Conservation (phyloP, 2,797 vertebrate genomes). For the Cottoperca gobio region DNA sequence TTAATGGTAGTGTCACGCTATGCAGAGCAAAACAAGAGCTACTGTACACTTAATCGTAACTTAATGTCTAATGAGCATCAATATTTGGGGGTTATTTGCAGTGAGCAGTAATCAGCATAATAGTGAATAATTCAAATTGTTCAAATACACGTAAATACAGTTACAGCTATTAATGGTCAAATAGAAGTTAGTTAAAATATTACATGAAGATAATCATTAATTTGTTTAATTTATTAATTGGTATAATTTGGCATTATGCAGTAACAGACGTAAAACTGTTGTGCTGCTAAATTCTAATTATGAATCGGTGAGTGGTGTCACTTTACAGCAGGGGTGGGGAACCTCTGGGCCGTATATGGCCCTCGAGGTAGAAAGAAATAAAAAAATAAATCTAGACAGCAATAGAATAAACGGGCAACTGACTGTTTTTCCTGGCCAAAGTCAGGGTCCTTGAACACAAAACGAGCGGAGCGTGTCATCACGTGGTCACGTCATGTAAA, state of each 20-base stretch:
- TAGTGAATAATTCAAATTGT: background rate
- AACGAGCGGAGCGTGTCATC: no score
- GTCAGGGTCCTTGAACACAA: no score
- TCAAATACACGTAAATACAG: background rate
- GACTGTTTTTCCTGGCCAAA: no score
- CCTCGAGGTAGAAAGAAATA: no score
- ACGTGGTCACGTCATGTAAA: no score
- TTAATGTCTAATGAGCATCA: slow-evolving; percentile 24
- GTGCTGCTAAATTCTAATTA: background rate
- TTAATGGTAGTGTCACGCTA: slow-evolving; percentile 29
- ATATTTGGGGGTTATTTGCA: slow-evolving; percentile 7
- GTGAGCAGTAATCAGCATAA: background rate
- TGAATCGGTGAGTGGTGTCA: background rate
- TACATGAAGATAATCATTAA: background rate
- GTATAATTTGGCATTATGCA: background rate
- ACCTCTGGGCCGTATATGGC: no score
- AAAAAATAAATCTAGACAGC: no score
- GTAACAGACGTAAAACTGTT: background rate
- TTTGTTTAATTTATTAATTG: slow-evolving; percentile 15
- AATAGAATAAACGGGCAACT: no score
- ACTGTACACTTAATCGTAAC: slow-evolving; percentile 2
- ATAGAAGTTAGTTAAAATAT: background rate
- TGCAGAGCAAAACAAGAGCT: slow-evolving; percentile 43
- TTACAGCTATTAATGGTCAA: slow-evolving; percentile 4
- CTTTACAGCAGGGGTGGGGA: no score